Evolutionary conservation across 1,140 invertebrate species (phyloP).

Genomic region (Drosophila repleta): DNA sequence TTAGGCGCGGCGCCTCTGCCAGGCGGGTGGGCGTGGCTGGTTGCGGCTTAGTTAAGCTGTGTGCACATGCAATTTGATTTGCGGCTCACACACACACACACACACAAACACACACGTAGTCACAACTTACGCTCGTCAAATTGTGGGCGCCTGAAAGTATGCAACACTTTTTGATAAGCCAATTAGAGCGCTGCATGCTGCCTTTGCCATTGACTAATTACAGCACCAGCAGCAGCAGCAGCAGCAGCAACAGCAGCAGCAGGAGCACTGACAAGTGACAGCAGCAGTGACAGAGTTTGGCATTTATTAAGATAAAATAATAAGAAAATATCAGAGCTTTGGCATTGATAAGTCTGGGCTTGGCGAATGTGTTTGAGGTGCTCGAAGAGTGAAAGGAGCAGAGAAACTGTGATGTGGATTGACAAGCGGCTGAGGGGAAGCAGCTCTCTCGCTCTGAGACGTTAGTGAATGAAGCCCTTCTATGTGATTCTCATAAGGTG

Average conservation of each 20-base stretch:
- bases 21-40: slow-evolving; percentile 19
- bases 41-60: slow-evolving; percentile 45
- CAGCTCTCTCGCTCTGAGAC: background rate
- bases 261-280: no score
- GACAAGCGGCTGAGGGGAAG: background rate
- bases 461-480: background rate
- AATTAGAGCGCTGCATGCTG: slow-evolving; percentile 35
- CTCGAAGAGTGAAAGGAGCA: background rate
- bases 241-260: no score
- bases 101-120: background rate
- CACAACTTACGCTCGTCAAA: slow-evolving; percentile 3
- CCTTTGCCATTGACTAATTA: background rate
- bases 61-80: slow-evolving; percentile 52
- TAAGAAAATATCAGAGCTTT: slow-evolving; percentile 5
- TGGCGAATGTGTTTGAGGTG: background rate
- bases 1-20: slow-evolving; percentile 5
- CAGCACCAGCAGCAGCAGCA: no score
- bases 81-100: slow-evolving; percentile 13
- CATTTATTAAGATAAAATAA: slow-evolving; percentile 13
- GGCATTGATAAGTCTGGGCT: background rate
- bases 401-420: background rate
- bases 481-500: background rate
- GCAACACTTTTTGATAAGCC: slow-evolving; percentile 49
- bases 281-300: slow-evolving; percentile 5
- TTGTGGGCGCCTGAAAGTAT: slow-evolving; percentile 41